A percentile compares a stretch with the other conserved stretches of the same genome.
phyloP scores from a whole-genome alignment of 2,888 invertebrate species.

The Oscheius myriophilus region DNA sequence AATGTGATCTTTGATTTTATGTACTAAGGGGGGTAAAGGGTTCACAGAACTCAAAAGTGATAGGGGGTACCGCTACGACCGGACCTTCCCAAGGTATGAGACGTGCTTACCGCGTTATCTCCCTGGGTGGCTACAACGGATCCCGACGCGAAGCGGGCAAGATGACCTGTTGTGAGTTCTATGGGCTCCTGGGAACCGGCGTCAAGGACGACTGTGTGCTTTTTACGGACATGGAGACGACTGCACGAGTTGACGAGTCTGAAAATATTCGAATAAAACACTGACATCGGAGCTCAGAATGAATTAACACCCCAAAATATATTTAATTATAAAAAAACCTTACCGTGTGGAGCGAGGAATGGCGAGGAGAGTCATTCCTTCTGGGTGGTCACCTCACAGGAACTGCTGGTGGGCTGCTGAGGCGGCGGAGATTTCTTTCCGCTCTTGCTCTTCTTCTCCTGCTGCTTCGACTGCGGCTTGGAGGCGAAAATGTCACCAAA shows the following conservation, averaged over 20 bases:
- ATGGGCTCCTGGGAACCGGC: constrained; percentile 22
- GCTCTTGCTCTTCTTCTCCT: no score
- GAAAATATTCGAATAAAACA: neutral
- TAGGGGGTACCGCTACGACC: no score
- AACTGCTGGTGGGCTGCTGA: no score
- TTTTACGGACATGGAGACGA: neutral
- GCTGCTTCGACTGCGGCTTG: neutral
- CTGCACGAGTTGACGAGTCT: no score
- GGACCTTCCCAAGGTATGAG: no score
- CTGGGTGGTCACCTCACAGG: neutral
- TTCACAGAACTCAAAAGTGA: no score
- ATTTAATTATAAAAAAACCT: neutral
- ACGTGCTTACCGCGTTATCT: constrained; percentile 70
- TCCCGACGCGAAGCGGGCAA: constrained; percentile 73
- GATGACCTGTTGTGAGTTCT: constrained; percentile 41
- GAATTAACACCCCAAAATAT: no score
- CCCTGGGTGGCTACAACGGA: constrained; percentile 72
- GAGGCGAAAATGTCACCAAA: constrained; percentile 23
- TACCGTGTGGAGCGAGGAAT: neutral
- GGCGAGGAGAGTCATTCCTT: neutral
- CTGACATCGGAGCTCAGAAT: no score
- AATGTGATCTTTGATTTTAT: no score
- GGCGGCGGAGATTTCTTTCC: no score
- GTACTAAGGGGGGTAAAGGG: no score
- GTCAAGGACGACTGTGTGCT: constrained; percentile 19